phyloP scores from a whole-genome alignment of 2,113 vertebrate species.

The Pseudorectes ferrugineus region DNA sequence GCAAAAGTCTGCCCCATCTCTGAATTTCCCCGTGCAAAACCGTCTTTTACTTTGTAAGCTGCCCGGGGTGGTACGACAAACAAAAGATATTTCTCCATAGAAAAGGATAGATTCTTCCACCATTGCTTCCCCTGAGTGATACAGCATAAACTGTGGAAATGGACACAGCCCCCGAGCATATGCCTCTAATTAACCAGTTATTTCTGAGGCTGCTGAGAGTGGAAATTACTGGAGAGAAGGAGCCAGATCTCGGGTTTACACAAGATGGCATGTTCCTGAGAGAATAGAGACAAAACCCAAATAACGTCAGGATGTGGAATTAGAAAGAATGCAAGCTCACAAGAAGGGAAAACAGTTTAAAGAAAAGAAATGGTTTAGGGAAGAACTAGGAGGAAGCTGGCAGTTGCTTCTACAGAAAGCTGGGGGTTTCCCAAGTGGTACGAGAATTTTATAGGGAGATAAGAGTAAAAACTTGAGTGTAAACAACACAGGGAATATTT shows the following conservation, averaged over 20 bases:
- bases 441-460: not conserved
- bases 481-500: not conserved
- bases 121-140: not conserved
- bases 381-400: not conserved
- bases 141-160: not conserved
- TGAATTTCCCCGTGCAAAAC: not conserved
- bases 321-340: not conserved
- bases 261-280: not conserved
- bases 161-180: not conserved
- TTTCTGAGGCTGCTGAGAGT: slow-evolving; percentile 2
- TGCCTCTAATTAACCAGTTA: slow-evolving; percentile 8
- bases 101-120: not conserved
- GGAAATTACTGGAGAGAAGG: not conserved
- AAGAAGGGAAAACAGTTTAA: not conserved
- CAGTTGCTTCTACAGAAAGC: not conserved
- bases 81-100: not conserved
- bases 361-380: not conserved
- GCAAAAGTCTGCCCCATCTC: not conserved
- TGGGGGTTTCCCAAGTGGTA: not conserved
- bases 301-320: not conserved
- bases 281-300: not conserved
- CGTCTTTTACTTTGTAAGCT: not conserved
- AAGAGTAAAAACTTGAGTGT: not conserved
- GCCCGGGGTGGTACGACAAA: not conserved
- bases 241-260: not conserved